Base-by-base conservation (phyloP, 53 echinoderm and acorn worm species). In the Luidia sarsii region DNA sequence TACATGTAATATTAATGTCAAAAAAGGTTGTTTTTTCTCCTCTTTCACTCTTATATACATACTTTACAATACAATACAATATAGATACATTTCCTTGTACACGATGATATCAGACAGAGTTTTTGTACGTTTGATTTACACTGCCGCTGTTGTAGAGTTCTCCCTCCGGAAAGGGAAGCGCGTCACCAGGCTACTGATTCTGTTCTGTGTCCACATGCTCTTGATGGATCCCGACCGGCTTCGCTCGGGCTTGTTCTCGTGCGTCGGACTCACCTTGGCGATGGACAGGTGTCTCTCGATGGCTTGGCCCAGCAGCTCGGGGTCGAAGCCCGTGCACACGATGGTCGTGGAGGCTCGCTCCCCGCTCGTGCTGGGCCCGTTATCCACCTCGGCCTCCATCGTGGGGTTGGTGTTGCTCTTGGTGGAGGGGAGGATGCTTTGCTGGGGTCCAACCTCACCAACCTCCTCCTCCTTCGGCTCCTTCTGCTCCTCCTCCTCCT, bases 251-350 rank as follows among this genome's bases (percentile, higher is more conserved):
- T 84, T 84, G 22, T 75, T 81, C 33, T 77, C 69, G 4, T 48
- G 80, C 20, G 85, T 90, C 15, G 94, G 90, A 50, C 90, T 90
- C 74, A 72, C 73, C 61, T 82, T 75, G 2, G 90, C 88, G 56
- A 92, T 70, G 15, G 92, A 77, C 21, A 95, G 86, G 55, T 90
- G 92, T 33, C 95, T 66, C 85, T 96, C 97, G 45, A 96, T 96
- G 0, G 97, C 97, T 82, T 96, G 90, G 22, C 97, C 97, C 45
- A 96, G 84, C 7, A 93, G 86, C 72, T 93, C 89, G 0, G 97
- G 90, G 39, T 96, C 97, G 53, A 96, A 87, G 28, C 66, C 87
- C n/a, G 73, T 79, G n/a, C 84, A 68, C 0, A 73, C 82, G 74
- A 59, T 59, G 68, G 60, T 82, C 68, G 51, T 75, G 14, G 57